Base-by-base conservation (phyloP, 1,140 invertebrate species). In the Ptiloglossa arizonensis region DNA sequence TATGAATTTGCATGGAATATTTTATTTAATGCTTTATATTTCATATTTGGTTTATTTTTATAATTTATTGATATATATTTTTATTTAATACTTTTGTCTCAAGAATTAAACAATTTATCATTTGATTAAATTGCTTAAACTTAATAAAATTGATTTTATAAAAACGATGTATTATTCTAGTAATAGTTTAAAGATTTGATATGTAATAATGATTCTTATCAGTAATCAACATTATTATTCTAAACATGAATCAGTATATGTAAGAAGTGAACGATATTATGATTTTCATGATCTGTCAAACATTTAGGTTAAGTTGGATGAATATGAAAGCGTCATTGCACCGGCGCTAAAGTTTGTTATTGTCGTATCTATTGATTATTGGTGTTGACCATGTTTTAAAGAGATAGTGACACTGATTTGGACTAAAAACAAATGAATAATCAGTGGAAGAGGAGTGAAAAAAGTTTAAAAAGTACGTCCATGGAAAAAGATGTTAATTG, bases 291-390 rank as follows among this genome's bases (percentile, higher is more conserved):
- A 52, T 29, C 11, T 38, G 24, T 66, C 15, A 63, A 29, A 41
- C 35, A 1, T 38, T 64, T 48, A 67, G 56, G 62, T 79, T 46
- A 62, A 79, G 66, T 82, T 60, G 27, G 78, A 46, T 35, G 46
- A 67, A 76, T 52, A 59, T 54, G 67, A 24, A 56, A 70, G 73
- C 59, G 57, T 85, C 67, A 76, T 69, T 88, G 74, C 86, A 87
- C 71, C 84, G 86, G 79, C 79, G 84, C 71, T 72, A 77, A 80
- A 74, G 38, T 80, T 71, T 73, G 80, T 86, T 84, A 71, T 82
- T 87, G 69, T 83, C 77, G 52, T 80, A 41, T 84, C 38, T 88
- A 87, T 86, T 86, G 86, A 86, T 87, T 87, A 79, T 80, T 59
- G 24, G 63, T 44, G 54, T 63, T 73, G 46, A 72, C 71, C n/a